Conservation (phyloP, 2,113 vertebrate species). For the Heteronetta atricapilla region DNA sequence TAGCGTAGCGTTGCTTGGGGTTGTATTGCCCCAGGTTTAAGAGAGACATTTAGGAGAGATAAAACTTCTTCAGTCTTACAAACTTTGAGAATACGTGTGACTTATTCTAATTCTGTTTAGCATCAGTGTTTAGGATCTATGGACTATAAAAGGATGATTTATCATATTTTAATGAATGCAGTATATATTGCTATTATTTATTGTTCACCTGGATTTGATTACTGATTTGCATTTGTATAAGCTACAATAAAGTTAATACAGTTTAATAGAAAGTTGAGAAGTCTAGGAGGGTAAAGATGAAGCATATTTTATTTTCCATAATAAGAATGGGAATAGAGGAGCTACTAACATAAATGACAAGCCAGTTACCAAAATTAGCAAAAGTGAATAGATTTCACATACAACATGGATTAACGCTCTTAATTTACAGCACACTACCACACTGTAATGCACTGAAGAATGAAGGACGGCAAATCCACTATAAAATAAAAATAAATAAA, state of each 20-base stretch:
- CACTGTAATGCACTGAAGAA: background rate
- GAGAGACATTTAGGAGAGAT: background rate
- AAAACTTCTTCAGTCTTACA: background rate
- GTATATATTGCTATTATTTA: background rate
- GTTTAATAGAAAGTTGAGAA: background rate
- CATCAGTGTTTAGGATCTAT: background rate
- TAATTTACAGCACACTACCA: background rate
- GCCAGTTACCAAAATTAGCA: background rate
- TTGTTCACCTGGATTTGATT: background rate
- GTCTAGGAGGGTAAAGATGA: background rate
- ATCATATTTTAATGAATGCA: background rate
- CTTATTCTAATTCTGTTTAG: background rate
- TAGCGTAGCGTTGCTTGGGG: no score
- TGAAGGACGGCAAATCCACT: background rate
- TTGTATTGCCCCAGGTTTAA: no score
- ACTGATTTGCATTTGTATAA: background rate
- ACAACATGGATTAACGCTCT: background rate
- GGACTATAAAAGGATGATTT: background rate
- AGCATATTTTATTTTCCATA: background rate
- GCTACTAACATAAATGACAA: background rate
- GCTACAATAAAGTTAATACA: background rate
- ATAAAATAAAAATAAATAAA: background rate
- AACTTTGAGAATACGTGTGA: background rate
- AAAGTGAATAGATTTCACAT: background rate
- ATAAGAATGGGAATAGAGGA: background rate